Percentiles rank a stretch among this genome's conserved stretches.
Evolutionary conservation across 30 jellyfish, hydroid and myxozoan species (phyloP).

Genomic region (Hydra vulgaris): DNA sequence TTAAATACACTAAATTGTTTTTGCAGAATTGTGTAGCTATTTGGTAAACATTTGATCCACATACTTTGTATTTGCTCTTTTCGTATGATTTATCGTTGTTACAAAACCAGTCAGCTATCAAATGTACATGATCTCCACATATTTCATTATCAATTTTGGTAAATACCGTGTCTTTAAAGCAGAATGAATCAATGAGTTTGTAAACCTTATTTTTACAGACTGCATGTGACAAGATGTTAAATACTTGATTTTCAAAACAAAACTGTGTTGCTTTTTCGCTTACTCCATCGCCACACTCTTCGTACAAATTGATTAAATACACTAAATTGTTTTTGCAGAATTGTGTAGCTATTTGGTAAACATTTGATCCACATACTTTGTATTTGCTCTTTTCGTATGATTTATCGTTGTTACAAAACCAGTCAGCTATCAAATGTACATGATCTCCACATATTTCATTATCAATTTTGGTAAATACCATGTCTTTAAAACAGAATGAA

Average conservation of each 20-base stretch:
- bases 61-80: neutral
- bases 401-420: neutral
- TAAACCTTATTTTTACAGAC: neutral
- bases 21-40: neutral
- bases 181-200: neutral
- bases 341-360: too few relatives aligned
- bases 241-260: neutral
- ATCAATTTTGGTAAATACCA: neutral
- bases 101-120: neutral
- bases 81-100: neutral
- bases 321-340: neutral
- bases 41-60: neutral
- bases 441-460: neutral
- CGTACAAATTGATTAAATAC: neutral
- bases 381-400: neutral
- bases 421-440: neutral
- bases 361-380: neutral
- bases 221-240: neutral
- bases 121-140: neutral
- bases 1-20: neutral
- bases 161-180: neutral
- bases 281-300: neutral
- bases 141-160: neutral
- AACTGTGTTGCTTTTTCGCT: neutral
- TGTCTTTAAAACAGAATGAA: neutral